phyloP scores from a whole-genome alignment of 64 coral and sea anemone species.

The Astreopora myriophthalma region DNA sequence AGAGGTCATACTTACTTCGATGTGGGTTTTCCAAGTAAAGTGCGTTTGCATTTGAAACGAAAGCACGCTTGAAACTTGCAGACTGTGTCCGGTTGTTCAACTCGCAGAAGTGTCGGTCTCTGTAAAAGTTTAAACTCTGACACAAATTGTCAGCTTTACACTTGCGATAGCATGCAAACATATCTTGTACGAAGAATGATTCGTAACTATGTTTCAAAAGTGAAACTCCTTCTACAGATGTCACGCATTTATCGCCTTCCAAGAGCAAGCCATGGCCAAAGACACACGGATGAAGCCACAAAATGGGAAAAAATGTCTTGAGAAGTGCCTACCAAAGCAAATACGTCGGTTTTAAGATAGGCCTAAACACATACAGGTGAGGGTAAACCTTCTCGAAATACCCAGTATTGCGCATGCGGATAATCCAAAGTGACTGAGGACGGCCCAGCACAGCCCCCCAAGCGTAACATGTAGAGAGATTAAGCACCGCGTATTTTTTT shows the following conservation, averaged over 20 bases:
- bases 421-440: too few relatives aligned
- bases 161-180: constrained; percentile 48
- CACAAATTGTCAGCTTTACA: constrained; percentile 48
- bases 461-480: too few relatives aligned
- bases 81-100: constrained; percentile 55
- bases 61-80: not conserved
- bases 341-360: too few relatives aligned
- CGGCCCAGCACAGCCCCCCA: too few relatives aligned
- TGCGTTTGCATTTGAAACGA: not conserved
- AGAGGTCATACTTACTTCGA: constrained; percentile 39
- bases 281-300: not conserved
- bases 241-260: constrained; percentile 1
- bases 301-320: not conserved
- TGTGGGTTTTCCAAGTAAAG: constrained; percentile 50
- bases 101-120: constrained; percentile 24
- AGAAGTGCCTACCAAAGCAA: too few relatives aligned
- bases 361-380: too few relatives aligned
- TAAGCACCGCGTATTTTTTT: too few relatives aligned
- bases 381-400: too few relatives aligned
- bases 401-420: too few relatives aligned
- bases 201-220: constrained; percentile 24
- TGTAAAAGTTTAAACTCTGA: constrained; percentile 75
- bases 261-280: not conserved
- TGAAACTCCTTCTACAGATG: constrained; percentile 37
- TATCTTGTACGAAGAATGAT: not conserved